A percentile compares a stretch with the other conserved stretches of the same genome.
Evolutionary conservation across 2,113 vertebrate genomes (phyloP).

Genomic region (Bubo scandiacus): DNA sequence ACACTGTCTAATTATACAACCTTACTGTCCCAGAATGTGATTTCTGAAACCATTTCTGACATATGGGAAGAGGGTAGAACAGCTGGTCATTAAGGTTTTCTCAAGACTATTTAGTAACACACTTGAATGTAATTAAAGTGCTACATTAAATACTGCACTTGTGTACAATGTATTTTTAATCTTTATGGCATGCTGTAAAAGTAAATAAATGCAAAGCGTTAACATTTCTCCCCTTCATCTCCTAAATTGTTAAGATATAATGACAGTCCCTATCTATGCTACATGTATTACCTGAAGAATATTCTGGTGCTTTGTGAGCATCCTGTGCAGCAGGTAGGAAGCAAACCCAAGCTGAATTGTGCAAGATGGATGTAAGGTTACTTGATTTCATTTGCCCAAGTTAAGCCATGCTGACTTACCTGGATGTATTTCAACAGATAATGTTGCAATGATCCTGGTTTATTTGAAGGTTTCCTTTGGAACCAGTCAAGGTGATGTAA

Average conservation of each 20-base stretch:
- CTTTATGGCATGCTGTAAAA: slow-evolving; percentile 81
- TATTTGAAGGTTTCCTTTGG: slow-evolving; percentile 5
- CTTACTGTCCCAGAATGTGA: slow-evolving; percentile 80
- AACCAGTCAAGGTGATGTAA: background rate
- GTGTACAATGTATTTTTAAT: slow-evolving; percentile 84
- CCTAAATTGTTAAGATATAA: slow-evolving; percentile 67
- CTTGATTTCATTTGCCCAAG: background rate
- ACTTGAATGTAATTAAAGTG: slow-evolving; percentile 84
- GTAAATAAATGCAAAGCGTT: slow-evolving; percentile 75
- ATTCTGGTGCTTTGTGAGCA: background rate
- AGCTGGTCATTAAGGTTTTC: slow-evolving; percentile 86
- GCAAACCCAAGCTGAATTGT: background rate
- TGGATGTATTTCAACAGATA: background rate
- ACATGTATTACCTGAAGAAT: slow-evolving; percentile 12
- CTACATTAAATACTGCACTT: slow-evolving; percentile 77
- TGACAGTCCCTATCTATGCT: background rate
- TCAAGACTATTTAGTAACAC: slow-evolving; percentile 85
- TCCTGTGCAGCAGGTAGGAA: background rate
- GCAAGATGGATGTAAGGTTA: background rate
- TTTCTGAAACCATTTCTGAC: slow-evolving; percentile 81
- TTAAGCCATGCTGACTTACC: background rate
- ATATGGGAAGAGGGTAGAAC: slow-evolving; percentile 84
- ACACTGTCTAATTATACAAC: slow-evolving; percentile 81
- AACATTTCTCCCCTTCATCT: slow-evolving; percentile 62
- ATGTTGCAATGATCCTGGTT: background rate